Evolutionary conservation across 2,888 invertebrate species (phyloP).

Genomic region (Hermaeophaga mercurialis): DNA sequence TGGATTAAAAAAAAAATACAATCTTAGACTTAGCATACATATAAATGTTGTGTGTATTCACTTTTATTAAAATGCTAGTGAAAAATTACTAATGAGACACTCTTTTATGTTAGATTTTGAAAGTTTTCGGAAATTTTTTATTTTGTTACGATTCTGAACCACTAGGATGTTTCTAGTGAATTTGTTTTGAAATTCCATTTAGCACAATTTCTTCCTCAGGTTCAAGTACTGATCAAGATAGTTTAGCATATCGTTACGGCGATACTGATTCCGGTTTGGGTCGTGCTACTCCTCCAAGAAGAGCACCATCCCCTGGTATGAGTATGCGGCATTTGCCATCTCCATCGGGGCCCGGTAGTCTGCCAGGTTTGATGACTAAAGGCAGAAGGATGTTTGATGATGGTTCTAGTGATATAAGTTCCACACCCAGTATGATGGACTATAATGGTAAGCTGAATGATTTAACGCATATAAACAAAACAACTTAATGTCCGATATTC

Average conservation of each 20-base stretch:
- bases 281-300: conserved; percentile 83
- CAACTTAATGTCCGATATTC: too few species aligned
- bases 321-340: conserved; percentile 77
- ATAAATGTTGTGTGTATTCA: too few species aligned
- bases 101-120: too few species aligned
- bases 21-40: too few species aligned
- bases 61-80: too few species aligned
- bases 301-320: conserved; percentile 85
- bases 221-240: conserved; percentile 65
- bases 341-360: conserved; percentile 83
- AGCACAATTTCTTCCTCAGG: conserved; percentile 50
- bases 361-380: conserved; percentile 79
- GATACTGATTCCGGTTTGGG: conserved; percentile 87
- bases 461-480: too few species aligned
- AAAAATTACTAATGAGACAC: too few species aligned
- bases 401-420: conserved; percentile 77
- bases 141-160: too few species aligned
- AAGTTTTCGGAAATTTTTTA: too few species aligned
- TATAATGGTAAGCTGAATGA: conserved; percentile 82
- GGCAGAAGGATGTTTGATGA: conserved; percentile 68
- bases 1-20: too few species aligned
- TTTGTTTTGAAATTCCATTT: not conserved
- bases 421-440: conserved; percentile 73
- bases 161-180: not conserved
- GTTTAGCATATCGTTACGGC: conserved; percentile 62